Evolutionary conservation across 2,797 vertebrate genomes (phyloP), one percentile per base, ranked within the genome.

Genomic region (Enteromius paludinosus): DNA sequence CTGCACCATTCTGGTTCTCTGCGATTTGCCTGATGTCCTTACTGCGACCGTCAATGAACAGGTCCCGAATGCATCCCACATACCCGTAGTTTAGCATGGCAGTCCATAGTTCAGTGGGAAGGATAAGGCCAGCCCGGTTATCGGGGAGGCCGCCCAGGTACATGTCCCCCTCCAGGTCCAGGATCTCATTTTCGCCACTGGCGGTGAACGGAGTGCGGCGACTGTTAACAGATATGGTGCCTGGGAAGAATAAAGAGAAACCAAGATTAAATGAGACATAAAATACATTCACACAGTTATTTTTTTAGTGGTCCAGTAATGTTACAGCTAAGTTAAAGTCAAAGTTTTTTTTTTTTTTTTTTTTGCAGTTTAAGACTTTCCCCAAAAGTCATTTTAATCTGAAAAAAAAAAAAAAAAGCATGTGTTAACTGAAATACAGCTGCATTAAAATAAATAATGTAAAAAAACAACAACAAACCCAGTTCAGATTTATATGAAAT

Each of bases 71-170:
- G 70, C 98, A 99, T 90, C 98, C 98, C 0, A 99, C 98, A 0
- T 99, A 99, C 89, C 98, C 98, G 0, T 99, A 99, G 94, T 98
- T 99, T 56, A 99, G 95, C 98, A 99, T 99, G 0, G 98, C 98
- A 0, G 98, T 99, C 98, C 98, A 99, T 78, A 99, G 96, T 87
- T 99, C 98, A 0, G 98, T 99, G 81, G 98, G 98, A 73, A 99
- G 94, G 87, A 99, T 97, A 85, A 99, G 97, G 45, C 96, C 96
- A 1, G 95, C 96, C 0, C 97, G 95, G 89, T 96, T 98, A 41
- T 95, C 96, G 0, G 98, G 98, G 80, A 99, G 95, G 0, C 98
- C 98, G 0, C 98, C 98, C 0, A 99, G 91, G 89, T 98, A 99
- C 98, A 99, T 99, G 89, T 98, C 97, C 0, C 98, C 98, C 87